Conservation (phyloP, 2,888 invertebrate genomes). For the Busseola fusca region DNA sequence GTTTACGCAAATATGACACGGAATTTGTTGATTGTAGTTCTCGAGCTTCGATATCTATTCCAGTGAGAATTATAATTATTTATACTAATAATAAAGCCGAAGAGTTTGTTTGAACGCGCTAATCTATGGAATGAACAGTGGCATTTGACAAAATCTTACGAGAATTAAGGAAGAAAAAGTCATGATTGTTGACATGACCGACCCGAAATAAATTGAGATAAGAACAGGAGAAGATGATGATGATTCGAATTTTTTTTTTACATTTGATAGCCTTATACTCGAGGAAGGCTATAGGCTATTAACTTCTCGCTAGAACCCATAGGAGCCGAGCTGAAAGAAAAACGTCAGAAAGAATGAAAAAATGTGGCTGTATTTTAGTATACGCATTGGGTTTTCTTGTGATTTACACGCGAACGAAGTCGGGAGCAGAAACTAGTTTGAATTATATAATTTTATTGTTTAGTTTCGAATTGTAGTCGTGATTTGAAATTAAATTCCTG, state of each 20-base stretch:
- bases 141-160: not conserved
- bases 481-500: conserved; percentile 39
- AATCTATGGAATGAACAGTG: not conserved
- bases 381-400: not conserved
- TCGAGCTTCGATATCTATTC: conserved; percentile 21
- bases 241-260: no score
- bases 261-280: no score
- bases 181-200: no score
- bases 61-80: conserved; percentile 4
- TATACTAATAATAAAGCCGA: no score
- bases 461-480: conserved; percentile 14
- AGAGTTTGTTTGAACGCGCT: not conserved
- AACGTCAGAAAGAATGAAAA: no score
- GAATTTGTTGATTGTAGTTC: conserved; percentile 35
- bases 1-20: conserved; percentile 32
- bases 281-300: no score
- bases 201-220: no score
- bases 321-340: no score
- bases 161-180: no score
- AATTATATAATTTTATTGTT: conserved; percentile 16
- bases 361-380: no score
- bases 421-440: not conserved
- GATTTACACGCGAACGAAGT: not conserved
- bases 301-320: no score
- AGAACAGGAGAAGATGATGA: no score